Evolutionary conservation across 1,140 invertebrate species (phyloP).

Genomic region (Plodia interpunctella): DNA sequence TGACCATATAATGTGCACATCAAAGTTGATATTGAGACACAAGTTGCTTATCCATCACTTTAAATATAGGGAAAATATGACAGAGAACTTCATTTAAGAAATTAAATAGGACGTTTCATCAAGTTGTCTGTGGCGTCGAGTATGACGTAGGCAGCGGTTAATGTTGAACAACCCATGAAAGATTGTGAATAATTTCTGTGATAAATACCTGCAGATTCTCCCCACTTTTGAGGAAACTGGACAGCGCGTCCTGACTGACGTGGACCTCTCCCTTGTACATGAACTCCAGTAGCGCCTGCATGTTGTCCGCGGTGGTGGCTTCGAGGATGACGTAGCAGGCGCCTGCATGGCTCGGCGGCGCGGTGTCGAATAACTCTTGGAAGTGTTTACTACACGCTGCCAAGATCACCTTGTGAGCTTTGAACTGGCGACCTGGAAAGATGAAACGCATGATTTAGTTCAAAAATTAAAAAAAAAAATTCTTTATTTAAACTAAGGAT

Average conservation of each 20-base stretch:
- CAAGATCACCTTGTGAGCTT: slow-evolving; percentile 93
- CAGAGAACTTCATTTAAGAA: too few species aligned
- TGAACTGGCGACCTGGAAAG: slow-evolving; percentile 89
- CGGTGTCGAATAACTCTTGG: slow-evolving; percentile 93
- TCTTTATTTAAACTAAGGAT: too few species aligned
- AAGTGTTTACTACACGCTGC: slow-evolving; percentile 96
- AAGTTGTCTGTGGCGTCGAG: too few species aligned
- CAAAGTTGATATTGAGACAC: too few species aligned
- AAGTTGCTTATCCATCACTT: too few species aligned
- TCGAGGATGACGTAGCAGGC: slow-evolving; percentile 91
- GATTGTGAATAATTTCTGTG: too few species aligned
- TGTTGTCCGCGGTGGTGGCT: slow-evolving; percentile 91
- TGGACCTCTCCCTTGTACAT: slow-evolving; percentile 96
- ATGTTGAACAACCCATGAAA: too few species aligned
- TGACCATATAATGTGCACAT: too few species aligned
- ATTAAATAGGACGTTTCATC: too few species aligned
- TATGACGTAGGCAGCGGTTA: too few species aligned
- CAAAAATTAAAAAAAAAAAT: too few species aligned
- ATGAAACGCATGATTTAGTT: background rate
- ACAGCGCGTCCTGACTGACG: slow-evolving; percentile 91
- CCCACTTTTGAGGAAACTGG: slow-evolving; percentile 92
- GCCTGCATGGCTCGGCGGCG: slow-evolving; percentile 87
- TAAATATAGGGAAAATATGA: too few species aligned
- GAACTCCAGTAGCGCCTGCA: slow-evolving; percentile 93
- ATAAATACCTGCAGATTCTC: slow-evolving; percentile 87